A percentile compares a stretch with the other conserved stretches of the same genome.
Conservation (phyloP, 1,140 invertebrate species). For the Oppia nitens region DNA sequence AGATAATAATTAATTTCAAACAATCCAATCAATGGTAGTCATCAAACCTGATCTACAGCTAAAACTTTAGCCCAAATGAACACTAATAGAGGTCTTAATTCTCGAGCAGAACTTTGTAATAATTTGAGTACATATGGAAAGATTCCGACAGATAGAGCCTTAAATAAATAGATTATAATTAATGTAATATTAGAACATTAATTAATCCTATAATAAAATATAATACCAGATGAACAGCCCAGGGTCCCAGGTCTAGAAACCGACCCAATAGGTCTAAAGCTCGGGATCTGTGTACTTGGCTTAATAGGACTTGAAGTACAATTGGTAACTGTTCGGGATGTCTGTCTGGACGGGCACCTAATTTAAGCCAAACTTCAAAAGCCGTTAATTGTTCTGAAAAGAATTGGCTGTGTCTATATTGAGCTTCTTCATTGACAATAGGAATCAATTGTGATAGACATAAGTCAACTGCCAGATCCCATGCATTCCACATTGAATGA, state of each 20-base stretch:
- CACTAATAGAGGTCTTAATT: slow-evolving; percentile 76
- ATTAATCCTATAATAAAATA: neutral
- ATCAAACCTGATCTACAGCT: slow-evolving; percentile 76
- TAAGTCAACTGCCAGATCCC: slow-evolving; percentile 90
- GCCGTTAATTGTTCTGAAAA: slow-evolving; percentile 96
- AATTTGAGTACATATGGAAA: slow-evolving; percentile 96
- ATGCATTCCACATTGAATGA: slow-evolving; percentile 57
- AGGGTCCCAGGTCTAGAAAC: slow-evolving; percentile 87
- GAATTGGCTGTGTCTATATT: slow-evolving; percentile 58
- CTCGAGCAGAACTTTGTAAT: slow-evolving; percentile 75
- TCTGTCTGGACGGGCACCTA: slow-evolving; percentile 41
- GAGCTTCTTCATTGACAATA: slow-evolving; percentile 35
- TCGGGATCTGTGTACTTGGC: slow-evolving; percentile 84
- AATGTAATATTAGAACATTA: neutral
- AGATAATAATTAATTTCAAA: slow-evolving; percentile 16
- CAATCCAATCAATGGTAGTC: neutral
- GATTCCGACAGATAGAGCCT: slow-evolving; percentile 87
- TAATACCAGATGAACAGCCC: slow-evolving; percentile 72
- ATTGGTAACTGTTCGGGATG: slow-evolving; percentile 94
- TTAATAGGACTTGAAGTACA: slow-evolving; percentile 79
- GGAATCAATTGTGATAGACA: slow-evolving; percentile 71
- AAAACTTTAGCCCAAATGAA: slow-evolving; percentile 99
- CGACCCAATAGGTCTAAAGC: slow-evolving; percentile 85
- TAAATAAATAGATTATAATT: slow-evolving; percentile 16
- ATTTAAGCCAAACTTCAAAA: slow-evolving; percentile 85